Evolutionary conservation across 2,113 vertebrate genomes (phyloP).

Genomic region (Ginglymostoma cirratum): DNA sequence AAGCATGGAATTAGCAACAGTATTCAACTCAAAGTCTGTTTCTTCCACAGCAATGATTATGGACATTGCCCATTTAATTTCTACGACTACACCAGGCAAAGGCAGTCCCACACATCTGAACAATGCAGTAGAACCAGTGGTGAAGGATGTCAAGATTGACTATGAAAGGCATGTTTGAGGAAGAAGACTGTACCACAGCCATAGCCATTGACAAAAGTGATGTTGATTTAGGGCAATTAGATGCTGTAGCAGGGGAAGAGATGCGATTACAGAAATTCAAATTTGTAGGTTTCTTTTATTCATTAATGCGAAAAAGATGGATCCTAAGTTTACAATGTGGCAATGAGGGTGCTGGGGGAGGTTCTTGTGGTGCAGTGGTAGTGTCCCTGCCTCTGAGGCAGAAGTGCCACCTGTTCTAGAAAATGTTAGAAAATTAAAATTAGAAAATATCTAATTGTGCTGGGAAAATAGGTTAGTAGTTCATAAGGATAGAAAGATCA

Average conservation of each 20-base stretch:
- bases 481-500: not conserved
- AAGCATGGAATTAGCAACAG: not conserved
- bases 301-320: not conserved
- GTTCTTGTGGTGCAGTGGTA: too few species aligned
- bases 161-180: not conserved
- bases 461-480: not conserved
- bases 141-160: not conserved
- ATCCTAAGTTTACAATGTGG: not conserved
- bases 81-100: not conserved
- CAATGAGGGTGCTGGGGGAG: not conserved
- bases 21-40: not conserved
- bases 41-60: not conserved
- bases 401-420: too few species aligned
- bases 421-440: too few species aligned
- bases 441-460: not conserved
- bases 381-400: too few species aligned
- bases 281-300: not conserved
- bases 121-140: not conserved
- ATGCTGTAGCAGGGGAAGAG: not conserved
- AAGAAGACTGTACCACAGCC: not conserved
- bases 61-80: not conserved
- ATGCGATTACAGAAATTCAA: not conserved
- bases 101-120: not conserved
- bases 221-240: not conserved
- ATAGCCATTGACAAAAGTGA: not conserved